Conservation (phyloP, 2,797 vertebrate species). For the Rhynchotus rufescens region DNA sequence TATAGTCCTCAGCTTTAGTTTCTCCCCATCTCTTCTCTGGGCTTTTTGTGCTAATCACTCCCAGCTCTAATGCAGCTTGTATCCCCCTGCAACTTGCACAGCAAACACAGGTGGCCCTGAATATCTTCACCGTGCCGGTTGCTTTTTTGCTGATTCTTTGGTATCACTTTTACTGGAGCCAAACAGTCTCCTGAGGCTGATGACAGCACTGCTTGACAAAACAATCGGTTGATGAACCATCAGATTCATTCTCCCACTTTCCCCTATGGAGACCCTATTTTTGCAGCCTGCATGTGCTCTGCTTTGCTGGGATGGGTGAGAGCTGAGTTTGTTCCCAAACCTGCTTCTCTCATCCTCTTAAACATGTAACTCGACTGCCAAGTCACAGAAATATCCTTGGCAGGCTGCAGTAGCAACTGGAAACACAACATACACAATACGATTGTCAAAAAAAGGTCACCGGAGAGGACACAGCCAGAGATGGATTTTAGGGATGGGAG, state of each 20-base stretch:
- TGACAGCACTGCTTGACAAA: not conserved
- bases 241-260: not conserved
- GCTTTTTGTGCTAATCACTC: not conserved
- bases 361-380: constrained; percentile 67
- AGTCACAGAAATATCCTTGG: constrained; percentile 52
- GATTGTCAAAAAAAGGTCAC: not conserved
- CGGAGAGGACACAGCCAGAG: not conserved
- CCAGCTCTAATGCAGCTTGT: not conserved
- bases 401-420: constrained; percentile 56
- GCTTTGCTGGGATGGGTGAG: not conserved
- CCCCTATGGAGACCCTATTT: not conserved
- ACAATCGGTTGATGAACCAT: not conserved
- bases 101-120: not conserved
- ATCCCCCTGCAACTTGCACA: not conserved
- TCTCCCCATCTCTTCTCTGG: not conserved
- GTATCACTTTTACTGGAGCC: not conserved
- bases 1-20: not conserved
- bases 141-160: not conserved
- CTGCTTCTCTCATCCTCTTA: constrained; percentile 58
- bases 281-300: not conserved
- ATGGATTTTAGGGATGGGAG: not conserved
- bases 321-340: constrained; percentile 29
- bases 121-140: not conserved
- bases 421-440: constrained; percentile 51
- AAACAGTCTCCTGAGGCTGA: not conserved